Base-by-base conservation (phyloP, 2,113 vertebrate genomes). In the Gnathonemus longibarbis region DNA sequence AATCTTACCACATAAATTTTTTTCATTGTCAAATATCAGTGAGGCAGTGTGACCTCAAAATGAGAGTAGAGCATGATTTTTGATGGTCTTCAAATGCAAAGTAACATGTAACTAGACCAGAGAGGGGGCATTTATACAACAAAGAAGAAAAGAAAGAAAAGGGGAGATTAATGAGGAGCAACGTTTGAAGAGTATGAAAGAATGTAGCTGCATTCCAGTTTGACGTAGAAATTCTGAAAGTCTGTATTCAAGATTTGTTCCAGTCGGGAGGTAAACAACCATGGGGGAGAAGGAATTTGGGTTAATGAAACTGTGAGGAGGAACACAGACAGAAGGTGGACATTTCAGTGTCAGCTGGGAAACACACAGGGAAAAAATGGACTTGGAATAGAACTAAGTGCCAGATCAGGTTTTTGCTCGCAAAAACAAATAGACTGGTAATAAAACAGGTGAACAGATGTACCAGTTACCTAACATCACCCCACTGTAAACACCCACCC, bases 101-200 rank as follows among this genome's bases (percentile, higher is more conserved):
- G 88, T 46, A 31, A 66, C 48, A 52, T 48, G 70, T 27, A 89
- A 77, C 15, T 52, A 48, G 66, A 31, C 31, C 88, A 70, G n/a
- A 6, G 39, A 48, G 13, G 24, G 17, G 27, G n/a, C 21, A 49
- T 15, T 21, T 89, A 2, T 89, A 31, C 42, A 15, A 46, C 49
- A 52, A 35, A 27, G n/a, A 74, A 35, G 15, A 77, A 15, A 80
- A 46, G 15, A 11, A 42, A 74, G 3, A 39, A 52, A 89, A 21
- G 46, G n/a, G 7, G 8, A 74, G 45, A 88, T 89, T 50, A 89
- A 77, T 77, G 46, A 89, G 88, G 19, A 48, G 31, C 88, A 80
- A 50, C 24, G 0, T 15, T 89, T 17, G 62, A 77, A 56, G 19
- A 56, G 19, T 56, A 13, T 80, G 3, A 48, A 89, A 49, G 5